Base-by-base conservation (phyloP, 1,140 invertebrate genomes). In the Zaprionus davidi region DNA sequence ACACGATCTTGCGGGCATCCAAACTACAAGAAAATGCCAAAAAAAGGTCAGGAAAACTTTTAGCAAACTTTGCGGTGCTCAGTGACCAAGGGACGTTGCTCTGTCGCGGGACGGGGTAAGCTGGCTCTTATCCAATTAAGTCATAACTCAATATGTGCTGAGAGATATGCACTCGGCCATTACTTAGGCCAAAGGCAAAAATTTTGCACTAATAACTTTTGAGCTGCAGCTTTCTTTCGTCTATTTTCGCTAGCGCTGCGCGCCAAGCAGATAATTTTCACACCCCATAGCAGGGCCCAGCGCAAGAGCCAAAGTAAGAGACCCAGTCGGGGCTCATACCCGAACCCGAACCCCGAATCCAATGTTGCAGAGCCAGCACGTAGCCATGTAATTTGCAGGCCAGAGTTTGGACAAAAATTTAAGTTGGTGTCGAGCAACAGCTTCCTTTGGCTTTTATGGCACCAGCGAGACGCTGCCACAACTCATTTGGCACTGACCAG, bases 111-210 rank as follows among this genome's bases (percentile, higher is more conserved):
- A 17, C 46, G 65, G 36, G 58, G 58, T 76, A 62, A 65, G 81
- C 84, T 78, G 78, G 83, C 83, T 87, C 73, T 87, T 90, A 87
- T 87, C 84, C 84, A 87, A 87, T 87, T 87, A 87, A 87, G 85
- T 88, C 84, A 87, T 87, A 88, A 87, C 84, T 87, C 84, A 90
- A 87, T 87, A 87, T 88, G 84, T 88, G 83, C 74, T 78, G 81
- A 88, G 78, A 88, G 80, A 87, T 87, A 88, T 83, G 84, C 84
- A 88, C 81, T 87, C 71, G 84, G 71, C 69, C 84, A 87, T 88
- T 88, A 88, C 85, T 87, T 87, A 83, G 78, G 81, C 81, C 71
- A 84, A 78, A 81, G 81, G 84, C 85, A 84, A 84, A 88, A 84
- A 84, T 81, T 79, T 78, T 62, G 78, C 81, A 76, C 81, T 87